Base-by-base conservation (phyloP, 2,113 vertebrate genomes). In the Clarias batrachus region DNA sequence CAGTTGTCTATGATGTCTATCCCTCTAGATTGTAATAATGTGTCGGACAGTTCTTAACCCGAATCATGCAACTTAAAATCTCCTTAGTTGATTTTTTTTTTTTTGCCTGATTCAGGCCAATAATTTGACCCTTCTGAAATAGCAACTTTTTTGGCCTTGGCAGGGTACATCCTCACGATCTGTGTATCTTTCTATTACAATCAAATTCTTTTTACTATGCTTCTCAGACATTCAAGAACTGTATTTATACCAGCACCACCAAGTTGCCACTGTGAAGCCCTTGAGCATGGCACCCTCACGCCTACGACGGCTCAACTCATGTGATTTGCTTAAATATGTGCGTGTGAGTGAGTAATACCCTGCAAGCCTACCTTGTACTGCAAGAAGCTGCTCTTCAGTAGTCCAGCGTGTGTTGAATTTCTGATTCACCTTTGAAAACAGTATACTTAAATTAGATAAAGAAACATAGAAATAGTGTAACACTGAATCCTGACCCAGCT, bases 321-420 rank as follows among this genome's bases (percentile, higher is more conserved):
- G 63, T 37, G 25, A 41, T n/a, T 17, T 16, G 66, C 65, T 13
- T 82, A 23, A 80, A 33, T n/a, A n/a, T 0, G 41, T 54, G 14
- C 21, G 5, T 2, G 21, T 21, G 57, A 71, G 48, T 48, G 48
- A 78, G 21, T 77, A 41, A 70, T 13, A 52, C 10, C 14, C 62
- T 83, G 65, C 52, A 86, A 77, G n/a, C 89, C 33, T 96, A 99
- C 98, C 98, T 96, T 99, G 98, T 21, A 99, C 98, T 0, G 98
- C 98, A 5, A 99, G 96, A 74, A 99, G 97, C 91, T 99, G 98
- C 90, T 99, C 98, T 86, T 99, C 98, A 0, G 98, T 99, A 85
- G 97, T 99, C 98, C 98, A 99, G 56, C 98, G 97, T 8, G 96
- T 96, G 73, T 99, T 99, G 87, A 97, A 96, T 90, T 99, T 99